Evolutionary conservation across 2,113 vertebrate species (phyloP).

Genomic region (Paradisaea rubra): DNA sequence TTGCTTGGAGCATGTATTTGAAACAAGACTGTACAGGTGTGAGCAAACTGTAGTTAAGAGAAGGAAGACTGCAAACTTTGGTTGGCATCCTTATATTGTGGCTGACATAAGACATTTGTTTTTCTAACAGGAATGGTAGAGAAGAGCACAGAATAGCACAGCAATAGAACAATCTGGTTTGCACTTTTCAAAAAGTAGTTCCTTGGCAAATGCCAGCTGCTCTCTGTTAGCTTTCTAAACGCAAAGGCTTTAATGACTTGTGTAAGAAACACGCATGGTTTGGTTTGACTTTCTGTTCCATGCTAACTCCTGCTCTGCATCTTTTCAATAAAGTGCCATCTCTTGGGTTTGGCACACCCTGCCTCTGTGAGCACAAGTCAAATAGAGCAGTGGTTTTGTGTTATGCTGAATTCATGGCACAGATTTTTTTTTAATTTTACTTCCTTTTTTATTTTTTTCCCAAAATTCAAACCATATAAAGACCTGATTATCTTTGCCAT

Average conservation of each 20-base stretch:
- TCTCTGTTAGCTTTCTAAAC: constrained; percentile 34
- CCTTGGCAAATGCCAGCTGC: constrained; percentile 36
- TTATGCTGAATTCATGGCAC: neutral
- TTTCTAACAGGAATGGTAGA: neutral
- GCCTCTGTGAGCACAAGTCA: neutral
- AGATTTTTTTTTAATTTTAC: neutral
- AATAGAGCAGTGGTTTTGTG: neutral
- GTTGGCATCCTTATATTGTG: neutral
- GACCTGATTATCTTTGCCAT: constrained; percentile 15
- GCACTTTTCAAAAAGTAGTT: constrained; percentile 28
- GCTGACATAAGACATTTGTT: constrained; percentile 48
- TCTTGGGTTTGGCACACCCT: neutral
- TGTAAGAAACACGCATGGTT: constrained; percentile 5
- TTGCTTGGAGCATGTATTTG: constrained; percentile 55
- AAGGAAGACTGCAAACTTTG: constrained; percentile 22
- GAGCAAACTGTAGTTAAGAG: constrained; percentile 53
- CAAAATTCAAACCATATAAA: constrained; percentile 26
- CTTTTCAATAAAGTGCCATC: constrained; percentile 1
- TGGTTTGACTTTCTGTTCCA: constrained; percentile 1
- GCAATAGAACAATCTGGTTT: constrained; percentile 22
- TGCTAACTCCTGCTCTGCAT: neutral
- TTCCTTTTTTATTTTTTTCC: neutral
- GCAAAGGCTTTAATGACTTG: neutral
- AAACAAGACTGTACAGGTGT: constrained; percentile 72
- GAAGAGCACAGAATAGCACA: neutral